Percentiles rank a stretch among this genome's conserved stretches.
phyloP scores from a whole-genome alignment of 2,113 vertebrate genomes.

The Aegithalos caudatus region DNA sequence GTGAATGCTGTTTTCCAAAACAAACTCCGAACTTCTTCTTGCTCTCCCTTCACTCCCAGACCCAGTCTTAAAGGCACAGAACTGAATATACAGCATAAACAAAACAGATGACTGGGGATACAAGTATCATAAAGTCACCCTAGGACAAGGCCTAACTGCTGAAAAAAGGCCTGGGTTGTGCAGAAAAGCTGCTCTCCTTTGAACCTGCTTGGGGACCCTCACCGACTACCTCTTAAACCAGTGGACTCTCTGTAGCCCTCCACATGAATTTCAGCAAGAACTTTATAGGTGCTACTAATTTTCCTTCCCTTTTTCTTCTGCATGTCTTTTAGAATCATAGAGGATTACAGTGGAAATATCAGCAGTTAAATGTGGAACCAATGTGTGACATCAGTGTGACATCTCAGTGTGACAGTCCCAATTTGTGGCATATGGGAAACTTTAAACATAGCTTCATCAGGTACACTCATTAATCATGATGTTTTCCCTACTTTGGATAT shows the following conservation, averaged over 20 bases:
- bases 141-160: neutral
- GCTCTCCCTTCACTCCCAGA: no score
- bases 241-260: neutral
- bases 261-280: neutral
- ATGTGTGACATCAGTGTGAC: no score
- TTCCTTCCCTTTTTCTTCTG: neutral
- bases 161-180: neutral
- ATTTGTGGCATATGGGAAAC: neutral
- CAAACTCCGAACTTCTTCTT: no score
- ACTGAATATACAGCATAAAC: no score
- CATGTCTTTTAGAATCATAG: neutral
- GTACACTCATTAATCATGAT: neutral
- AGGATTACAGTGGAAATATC: neutral
- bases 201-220: neutral
- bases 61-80: no score
- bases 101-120: no score
- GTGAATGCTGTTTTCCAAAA: no score
- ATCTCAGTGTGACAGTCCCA: neutral
- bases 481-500: neutral
- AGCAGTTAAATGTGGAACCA: neutral
- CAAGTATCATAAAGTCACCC: no score
- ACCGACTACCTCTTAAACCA: neutral
- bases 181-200: neutral
- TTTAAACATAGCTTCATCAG: neutral
- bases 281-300: neutral